These are phyloP conservation scores for Lerema accius DNA, from an alignment of 1,140 invertebrate species.

Conservation along the genomic window DNA sequence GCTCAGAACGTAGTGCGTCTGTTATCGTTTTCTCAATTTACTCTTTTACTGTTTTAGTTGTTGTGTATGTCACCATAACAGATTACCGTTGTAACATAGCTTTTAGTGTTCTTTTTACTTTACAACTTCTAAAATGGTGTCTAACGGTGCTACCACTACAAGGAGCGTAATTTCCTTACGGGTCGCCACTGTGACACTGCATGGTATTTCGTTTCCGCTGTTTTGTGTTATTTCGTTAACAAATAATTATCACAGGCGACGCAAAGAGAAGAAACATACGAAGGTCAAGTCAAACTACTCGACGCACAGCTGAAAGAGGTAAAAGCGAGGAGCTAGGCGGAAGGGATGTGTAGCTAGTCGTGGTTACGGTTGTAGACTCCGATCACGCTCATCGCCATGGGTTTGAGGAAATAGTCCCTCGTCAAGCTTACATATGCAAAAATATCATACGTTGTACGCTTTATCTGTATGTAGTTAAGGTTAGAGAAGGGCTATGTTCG, in stretches of 20 bases:
- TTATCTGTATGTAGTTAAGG: constrained; percentile 31
- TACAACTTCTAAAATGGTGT: constrained; percentile 43
- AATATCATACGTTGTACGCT: constrained; percentile 11
- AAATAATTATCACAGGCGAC: constrained; percentile 89
- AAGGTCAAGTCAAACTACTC: constrained; percentile 96
- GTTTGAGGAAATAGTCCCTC: constrained; percentile 52
- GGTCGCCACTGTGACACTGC: constrained; percentile 57
- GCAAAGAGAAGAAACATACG: constrained; percentile 98
- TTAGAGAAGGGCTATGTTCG: constrained; percentile 53
- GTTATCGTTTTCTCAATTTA: constrained; percentile 50
- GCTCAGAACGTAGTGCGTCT: constrained; percentile 58
- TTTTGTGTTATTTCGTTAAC: constrained; percentile 74
- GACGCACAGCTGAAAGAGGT: constrained; percentile 97
- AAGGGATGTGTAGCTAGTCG: constrained; percentile 59
- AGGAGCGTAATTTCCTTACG: constrained; percentile 1
- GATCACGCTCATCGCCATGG: constrained; percentile 64
- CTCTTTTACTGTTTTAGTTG: constrained; percentile 52
- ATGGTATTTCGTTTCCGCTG: constrained; percentile 72
- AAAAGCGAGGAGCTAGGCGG: constrained; percentile 68
- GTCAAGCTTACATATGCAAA: constrained; percentile 33
- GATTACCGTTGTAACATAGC: constrained; percentile 54
- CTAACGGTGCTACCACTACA: constrained; percentile 47
- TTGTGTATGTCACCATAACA: constrained; percentile 58
- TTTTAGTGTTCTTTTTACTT: constrained; percentile 47
- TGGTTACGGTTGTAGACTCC: constrained; percentile 71